These are phyloP conservation scores for Chloropsis cyanopogon DNA, from an alignment of 2,113 vertebrate species.

Conservation along the genomic window DNA sequence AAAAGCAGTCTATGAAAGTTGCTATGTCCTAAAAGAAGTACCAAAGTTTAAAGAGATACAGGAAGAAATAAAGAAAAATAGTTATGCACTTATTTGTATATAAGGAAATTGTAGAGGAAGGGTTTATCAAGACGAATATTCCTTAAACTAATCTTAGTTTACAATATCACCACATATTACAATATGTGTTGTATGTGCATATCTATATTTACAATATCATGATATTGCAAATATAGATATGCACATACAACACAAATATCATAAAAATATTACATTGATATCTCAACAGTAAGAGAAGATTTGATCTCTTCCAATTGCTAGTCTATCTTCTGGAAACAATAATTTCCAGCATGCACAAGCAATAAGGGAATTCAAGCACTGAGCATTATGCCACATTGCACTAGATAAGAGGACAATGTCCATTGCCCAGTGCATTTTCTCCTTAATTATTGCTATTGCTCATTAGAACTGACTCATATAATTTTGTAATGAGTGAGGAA, in stretches of 20 bases:
- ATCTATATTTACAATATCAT: too few relatives aligned
- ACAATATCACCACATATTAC: too few relatives aligned
- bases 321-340: background rate
- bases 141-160: background rate
- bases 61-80: background rate
- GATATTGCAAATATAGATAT: background rate
- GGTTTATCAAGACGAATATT: background rate
- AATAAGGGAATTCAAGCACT: background rate
- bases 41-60: background rate
- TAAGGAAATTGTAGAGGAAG: background rate
- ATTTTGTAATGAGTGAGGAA: background rate
- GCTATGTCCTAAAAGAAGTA: background rate
- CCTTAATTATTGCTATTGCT: background rate
- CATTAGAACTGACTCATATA: background rate
- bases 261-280: background rate
- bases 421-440: background rate
- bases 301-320: background rate
- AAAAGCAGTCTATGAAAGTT: background rate
- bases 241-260: accelerated
- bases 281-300: background rate
- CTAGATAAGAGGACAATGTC: background rate
- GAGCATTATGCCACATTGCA: background rate
- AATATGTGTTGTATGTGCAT: too few relatives aligned
- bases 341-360: background rate
- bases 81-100: background rate